Percentiles rank a stretch among this genome's conserved stretches.
Conservation (phyloP, 1,140 invertebrate genomes). For the Drosophila chauvacae region DNA sequence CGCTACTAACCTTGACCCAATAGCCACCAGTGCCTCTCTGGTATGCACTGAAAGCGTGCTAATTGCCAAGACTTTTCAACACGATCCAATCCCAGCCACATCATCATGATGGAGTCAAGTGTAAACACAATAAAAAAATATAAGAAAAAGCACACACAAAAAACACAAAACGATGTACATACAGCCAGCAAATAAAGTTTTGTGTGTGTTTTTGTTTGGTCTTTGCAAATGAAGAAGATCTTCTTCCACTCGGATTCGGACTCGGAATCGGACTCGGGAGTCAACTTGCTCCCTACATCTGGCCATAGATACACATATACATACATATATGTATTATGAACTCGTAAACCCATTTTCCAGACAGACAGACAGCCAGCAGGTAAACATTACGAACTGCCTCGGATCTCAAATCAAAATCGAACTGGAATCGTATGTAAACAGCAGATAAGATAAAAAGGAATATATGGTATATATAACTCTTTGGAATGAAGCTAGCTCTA, state of each 20-base stretch:
- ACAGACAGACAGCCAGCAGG: slow-evolving; percentile 20
- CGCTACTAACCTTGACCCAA: slow-evolving; percentile 75
- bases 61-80: slow-evolving; percentile 73
- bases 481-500: slow-evolving; percentile 21
- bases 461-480: slow-evolving; percentile 21
- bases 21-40: slow-evolving; percentile 21
- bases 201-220: slow-evolving; percentile 26
- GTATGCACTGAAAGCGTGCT: slow-evolving; percentile 74
- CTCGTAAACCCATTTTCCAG: slow-evolving; percentile 43
- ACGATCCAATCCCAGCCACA: slow-evolving; percentile 30
- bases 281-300: slow-evolving; percentile 23
- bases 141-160: slow-evolving; percentile 24
- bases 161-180: slow-evolving; percentile 26
- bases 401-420: slow-evolving; percentile 49
- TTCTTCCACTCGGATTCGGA: neutral
- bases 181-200: slow-evolving; percentile 39
- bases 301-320: neutral
- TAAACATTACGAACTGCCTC: slow-evolving; percentile 29
- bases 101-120: slow-evolving; percentile 57
- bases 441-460: slow-evolving; percentile 39
- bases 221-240: slow-evolving; percentile 43
- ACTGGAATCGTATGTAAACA: slow-evolving; percentile 44
- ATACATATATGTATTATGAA: slow-evolving; percentile 1
- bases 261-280: neutral
- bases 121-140: slow-evolving; percentile 69